These are phyloP conservation scores for Malacoctenus gilli DNA, from an alignment of 2,797 vertebrate genomes.

Conservation along the genomic window DNA sequence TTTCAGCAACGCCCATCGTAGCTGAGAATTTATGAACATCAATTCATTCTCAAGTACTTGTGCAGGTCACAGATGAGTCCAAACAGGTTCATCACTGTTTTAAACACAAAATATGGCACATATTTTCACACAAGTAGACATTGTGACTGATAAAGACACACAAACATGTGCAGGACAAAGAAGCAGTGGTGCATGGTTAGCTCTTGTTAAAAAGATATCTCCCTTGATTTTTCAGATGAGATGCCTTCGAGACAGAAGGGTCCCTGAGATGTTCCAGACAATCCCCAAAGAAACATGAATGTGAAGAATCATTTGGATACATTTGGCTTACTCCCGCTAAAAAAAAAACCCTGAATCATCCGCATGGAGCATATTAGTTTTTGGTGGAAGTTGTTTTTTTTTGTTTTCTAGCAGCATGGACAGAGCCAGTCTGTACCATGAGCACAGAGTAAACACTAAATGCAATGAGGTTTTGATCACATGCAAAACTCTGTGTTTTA, in stretches of 20 bases:
- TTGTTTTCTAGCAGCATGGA: no score
- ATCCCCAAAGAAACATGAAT: neutral
- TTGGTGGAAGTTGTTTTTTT: no score
- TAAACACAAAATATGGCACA: conserved; percentile 68
- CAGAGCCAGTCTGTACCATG: neutral
- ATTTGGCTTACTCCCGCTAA: no score
- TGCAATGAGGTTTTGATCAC: conserved; percentile 38
- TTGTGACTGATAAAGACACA: conserved; percentile 70
- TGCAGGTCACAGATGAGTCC: conserved; percentile 72
- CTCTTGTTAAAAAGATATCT: conserved; percentile 72
- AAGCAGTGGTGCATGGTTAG: conserved; percentile 80
- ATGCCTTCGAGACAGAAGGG: conserved; percentile 1
- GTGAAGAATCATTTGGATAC: neutral
- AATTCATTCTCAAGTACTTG: conserved; percentile 30
- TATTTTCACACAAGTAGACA: conserved; percentile 69
- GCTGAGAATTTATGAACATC: neutral
- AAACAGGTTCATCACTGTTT: conserved; percentile 82
- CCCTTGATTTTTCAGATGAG: conserved; percentile 22
- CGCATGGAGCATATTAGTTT: no score
- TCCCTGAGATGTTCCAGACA: conserved; percentile 4
- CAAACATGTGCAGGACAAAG: conserved; percentile 73
- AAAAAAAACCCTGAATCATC: no score
- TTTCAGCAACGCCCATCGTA: no score
- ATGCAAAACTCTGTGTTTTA: conserved; percentile 63
- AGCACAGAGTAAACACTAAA: conserved; percentile 2